These are phyloP conservation scores for Cepaea nemoralis DNA, from an alignment of 1,140 invertebrate species.

Conservation along the genomic window DNA sequence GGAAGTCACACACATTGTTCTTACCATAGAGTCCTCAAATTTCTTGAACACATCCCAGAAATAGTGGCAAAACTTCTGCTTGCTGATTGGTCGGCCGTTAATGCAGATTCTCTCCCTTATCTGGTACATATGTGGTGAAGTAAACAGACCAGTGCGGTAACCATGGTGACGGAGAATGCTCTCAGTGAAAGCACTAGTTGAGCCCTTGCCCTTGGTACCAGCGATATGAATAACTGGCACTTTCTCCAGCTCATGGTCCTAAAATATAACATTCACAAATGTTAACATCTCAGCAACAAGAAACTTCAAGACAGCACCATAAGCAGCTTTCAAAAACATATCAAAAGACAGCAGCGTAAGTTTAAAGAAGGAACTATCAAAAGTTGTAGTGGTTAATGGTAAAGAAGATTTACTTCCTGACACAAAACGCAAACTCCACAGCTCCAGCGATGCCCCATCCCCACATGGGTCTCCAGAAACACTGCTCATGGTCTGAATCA, in stretches of 20 bases:
- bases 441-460: no score
- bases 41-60: constrained; percentile 12
- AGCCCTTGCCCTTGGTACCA: constrained; percentile 94
- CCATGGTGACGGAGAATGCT: constrained; percentile 87
- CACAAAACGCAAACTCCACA: no score
- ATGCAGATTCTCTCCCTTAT: constrained; percentile 20
- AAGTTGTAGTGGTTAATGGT: no score
- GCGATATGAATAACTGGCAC: constrained; percentile 91
- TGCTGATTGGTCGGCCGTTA: background rate
- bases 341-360: no score
- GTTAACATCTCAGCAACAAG: no score
- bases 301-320: no score
- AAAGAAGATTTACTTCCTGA: no score
- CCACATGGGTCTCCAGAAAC: no score
- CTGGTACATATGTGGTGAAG: constrained; percentile 9
- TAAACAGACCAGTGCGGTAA: constrained; percentile 91
- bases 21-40: background rate
- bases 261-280: no score
- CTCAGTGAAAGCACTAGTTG: constrained; percentile 93
- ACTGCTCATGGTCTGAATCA: no score
- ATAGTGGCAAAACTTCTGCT: constrained; percentile 2
- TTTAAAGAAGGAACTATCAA: no score
- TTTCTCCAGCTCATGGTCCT: constrained; percentile 70
- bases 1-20: background rate
- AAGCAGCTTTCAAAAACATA: no score